Evolutionary conservation across 53 echinoderm and acorn worm genomes (phyloP).

Genomic region (Patiria pectinifera): DNA sequence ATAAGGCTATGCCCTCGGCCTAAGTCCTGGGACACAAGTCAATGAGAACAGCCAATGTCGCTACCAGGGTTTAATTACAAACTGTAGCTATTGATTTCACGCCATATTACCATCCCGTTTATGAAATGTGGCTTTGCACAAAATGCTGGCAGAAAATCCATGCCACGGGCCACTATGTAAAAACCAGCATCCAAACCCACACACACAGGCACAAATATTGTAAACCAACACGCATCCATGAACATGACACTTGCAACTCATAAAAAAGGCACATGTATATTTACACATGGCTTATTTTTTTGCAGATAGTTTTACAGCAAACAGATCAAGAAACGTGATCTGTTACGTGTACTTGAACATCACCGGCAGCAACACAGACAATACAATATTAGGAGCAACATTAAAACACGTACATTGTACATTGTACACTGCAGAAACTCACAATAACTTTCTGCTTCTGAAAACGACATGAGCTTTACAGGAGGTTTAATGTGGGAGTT

Average conservation of each 20-base stretch:
- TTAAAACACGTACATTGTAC: no score
- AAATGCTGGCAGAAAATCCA: slow-evolving; percentile 1
- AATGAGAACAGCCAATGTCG: not conserved
- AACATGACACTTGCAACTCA: not conserved
- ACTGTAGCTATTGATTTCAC: slow-evolving; percentile 38
- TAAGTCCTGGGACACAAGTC: not conserved
- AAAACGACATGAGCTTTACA: no score
- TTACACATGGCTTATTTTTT: not conserved
- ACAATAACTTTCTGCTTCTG: no score
- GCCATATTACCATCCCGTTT: not conserved
- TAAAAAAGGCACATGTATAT: not conserved
- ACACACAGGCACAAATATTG: not conserved
- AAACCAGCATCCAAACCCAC: not conserved
- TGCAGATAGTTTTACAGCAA: not conserved
- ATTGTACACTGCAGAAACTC: no score
- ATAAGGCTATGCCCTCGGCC: not conserved
- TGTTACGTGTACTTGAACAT: not conserved
- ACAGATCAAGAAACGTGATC: not conserved
- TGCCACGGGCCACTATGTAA: not conserved
- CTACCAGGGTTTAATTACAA: not conserved
- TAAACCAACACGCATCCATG: not conserved
- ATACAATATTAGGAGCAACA: not conserved
- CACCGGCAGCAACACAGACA: not conserved
- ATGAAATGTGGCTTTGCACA: not conserved
- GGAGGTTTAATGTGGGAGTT: no score